phyloP scores from a whole-genome alignment of 2,113 vertebrate genomes.

The Sminthopsis crassicaudata region DNA sequence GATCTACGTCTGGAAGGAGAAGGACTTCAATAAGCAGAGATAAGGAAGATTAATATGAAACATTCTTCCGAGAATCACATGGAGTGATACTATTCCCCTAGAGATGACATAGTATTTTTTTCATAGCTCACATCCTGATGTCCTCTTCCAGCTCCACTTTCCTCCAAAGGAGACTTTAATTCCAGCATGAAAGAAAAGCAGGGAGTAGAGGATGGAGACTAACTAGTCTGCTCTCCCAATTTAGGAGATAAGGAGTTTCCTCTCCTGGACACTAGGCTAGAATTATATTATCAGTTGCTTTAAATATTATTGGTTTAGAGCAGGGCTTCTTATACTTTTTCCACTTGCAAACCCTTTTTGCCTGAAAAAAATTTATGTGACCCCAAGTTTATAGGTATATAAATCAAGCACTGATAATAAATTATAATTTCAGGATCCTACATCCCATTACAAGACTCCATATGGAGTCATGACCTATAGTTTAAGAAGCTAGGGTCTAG shows the following conservation, averaged over 20 bases:
- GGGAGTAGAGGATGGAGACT: neutral
- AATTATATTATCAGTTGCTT: too few relatives aligned
- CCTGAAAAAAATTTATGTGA: too few relatives aligned
- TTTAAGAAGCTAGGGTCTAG: neutral
- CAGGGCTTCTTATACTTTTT: too few relatives aligned
- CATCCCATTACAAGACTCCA: too few relatives aligned
- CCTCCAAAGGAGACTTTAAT: neutral
- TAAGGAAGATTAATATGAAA: neutral
- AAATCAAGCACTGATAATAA: too few relatives aligned
- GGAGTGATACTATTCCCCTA: neutral
- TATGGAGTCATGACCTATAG: too few relatives aligned
- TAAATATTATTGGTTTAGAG: too few relatives aligned
- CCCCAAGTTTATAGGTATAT: too few relatives aligned
- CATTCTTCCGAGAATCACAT: neutral
- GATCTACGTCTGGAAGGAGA: neutral
- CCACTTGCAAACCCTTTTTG: too few relatives aligned
- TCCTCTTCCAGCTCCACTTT: neutral
- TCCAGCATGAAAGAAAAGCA: neutral
- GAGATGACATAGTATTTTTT: neutral
- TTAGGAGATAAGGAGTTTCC: too few relatives aligned
- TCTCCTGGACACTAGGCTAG: neutral
- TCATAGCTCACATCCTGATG: neutral
- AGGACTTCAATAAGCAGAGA: neutral
- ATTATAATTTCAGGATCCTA: too few relatives aligned
- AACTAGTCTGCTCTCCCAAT: neutral